Evolutionary conservation across 2,888 invertebrate genomes (phyloP), one percentile per base, ranked within the genome.

Genomic region (Prenolepis imparis): DNA sequence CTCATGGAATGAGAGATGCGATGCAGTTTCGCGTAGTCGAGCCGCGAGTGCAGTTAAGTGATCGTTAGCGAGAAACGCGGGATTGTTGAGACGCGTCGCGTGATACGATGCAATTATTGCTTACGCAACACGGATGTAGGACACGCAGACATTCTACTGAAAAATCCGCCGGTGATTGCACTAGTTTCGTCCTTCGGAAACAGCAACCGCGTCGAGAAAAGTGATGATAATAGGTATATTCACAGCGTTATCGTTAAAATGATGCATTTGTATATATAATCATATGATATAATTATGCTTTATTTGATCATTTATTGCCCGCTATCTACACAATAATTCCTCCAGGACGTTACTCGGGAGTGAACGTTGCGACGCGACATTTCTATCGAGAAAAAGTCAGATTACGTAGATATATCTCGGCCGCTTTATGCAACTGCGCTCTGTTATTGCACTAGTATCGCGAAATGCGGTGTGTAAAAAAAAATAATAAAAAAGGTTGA

Each of bases 61-160:
- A 6, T 70, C 21, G 18, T 70, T 68, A 41, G 18, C 41, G 28
- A 66, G 75, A 64, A n/a, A 78, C 41, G 68, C 41, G 55, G 21
- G 57, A 57, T 68, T 78, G 57, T 68, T 68, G 32, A 57, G 36
- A 57, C 48, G 41, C 68, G 32, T 78, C 68, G 77, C 77, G 66
- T 77, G 75, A 77, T 66, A 12, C 28, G 68, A 68, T 70, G 70
- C 78, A 59, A 70, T 78, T 78, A 70, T 78, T 78, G 55, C 78
- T 78, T 78, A 70, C 57, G 70, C 18, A 78, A 78, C 41, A 52
- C 64, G 32, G 32, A 78, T 78, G 32, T 70, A 41, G 70, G 57
- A 41, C 78, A 78, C 39, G 32, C 41, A 44, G 32, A 41, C 41
- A 78, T 78, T 78, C 57, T 24, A 78, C 12, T 39, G 32, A 70